These are phyloP conservation scores for Oryzias melastigma DNA, from an alignment of 2,113 vertebrate genomes.

Conservation along the genomic window DNA sequence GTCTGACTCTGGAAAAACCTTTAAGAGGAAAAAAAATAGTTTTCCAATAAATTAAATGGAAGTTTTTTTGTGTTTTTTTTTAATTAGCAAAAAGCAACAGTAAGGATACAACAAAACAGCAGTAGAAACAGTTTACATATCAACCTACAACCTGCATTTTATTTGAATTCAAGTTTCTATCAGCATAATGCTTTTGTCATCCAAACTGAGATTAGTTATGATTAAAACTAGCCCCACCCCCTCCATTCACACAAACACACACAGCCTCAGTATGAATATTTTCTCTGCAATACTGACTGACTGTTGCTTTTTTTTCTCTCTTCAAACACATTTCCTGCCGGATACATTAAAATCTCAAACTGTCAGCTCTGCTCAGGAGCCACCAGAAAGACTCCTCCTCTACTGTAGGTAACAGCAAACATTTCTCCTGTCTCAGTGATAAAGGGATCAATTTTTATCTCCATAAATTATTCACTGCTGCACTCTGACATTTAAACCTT, in stretches of 20 bases:
- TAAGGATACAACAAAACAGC: background rate
- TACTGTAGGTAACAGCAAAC: constrained; percentile 7
- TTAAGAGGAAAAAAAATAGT: background rate
- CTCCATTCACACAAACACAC: background rate
- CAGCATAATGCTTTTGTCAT: background rate
- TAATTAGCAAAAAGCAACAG: background rate
- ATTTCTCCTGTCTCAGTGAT: constrained; percentile 20
- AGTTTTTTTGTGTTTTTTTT: background rate
- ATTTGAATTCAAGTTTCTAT: background rate
- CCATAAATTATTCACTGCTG: constrained; percentile 46
- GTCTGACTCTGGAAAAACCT: background rate
- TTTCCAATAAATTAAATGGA: background rate
- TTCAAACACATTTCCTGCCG: background rate
- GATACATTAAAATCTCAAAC: constrained; percentile 3
- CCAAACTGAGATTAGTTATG: background rate
- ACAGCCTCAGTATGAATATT: background rate
- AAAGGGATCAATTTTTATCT: constrained; percentile 37
- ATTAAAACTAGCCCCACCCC: background rate
- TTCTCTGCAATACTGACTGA: background rate
- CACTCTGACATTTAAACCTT: constrained; percentile 49
- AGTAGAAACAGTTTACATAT: background rate
- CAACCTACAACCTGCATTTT: background rate
- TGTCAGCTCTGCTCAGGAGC: constrained; percentile 10
- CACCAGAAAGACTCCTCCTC: constrained; percentile 8
- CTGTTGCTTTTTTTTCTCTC: background rate